Conservation (phyloP, 2,888 invertebrate species). For the Andrena praecox region DNA sequence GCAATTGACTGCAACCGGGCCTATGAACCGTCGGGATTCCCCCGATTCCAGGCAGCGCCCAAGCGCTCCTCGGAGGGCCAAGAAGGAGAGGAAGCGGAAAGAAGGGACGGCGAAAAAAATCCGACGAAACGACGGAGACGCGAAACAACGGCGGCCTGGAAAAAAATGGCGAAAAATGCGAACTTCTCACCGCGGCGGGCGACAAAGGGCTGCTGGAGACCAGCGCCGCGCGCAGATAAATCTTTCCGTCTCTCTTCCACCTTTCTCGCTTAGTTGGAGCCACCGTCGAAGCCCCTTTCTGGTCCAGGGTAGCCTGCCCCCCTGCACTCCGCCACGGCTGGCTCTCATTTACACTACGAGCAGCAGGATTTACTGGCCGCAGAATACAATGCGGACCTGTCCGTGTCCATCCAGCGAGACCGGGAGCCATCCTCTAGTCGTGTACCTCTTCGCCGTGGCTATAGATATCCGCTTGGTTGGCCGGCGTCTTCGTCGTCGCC, state of each 20-base stretch:
- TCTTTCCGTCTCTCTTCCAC: slow-evolving; percentile 71
- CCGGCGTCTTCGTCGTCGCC: slow-evolving; percentile 60
- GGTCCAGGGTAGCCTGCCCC: slow-evolving; percentile 47
- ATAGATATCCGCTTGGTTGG: slow-evolving; percentile 74
- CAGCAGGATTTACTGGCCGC: slow-evolving; percentile 83
- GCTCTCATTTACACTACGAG: slow-evolving; percentile 84
- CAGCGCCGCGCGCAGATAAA: slow-evolving; percentile 76
- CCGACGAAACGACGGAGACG: slow-evolving; percentile 27
- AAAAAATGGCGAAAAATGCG: slow-evolving; percentile 83
- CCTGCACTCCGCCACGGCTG: slow-evolving; percentile 47
- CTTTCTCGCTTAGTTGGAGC: slow-evolving; percentile 46
- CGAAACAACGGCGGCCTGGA: slow-evolving; percentile 54
- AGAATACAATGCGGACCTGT: slow-evolving; percentile 85
- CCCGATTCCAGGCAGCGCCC: slow-evolving; percentile 1
- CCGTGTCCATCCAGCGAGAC: slow-evolving; percentile 83
- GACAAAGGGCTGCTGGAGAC: slow-evolving; percentile 80
- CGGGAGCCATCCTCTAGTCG: slow-evolving; percentile 76
- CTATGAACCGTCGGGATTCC: background rate
- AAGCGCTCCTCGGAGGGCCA: background rate
- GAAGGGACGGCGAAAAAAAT: slow-evolving; percentile 35
- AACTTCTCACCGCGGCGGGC: slow-evolving; percentile 83
- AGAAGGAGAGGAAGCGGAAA: background rate
- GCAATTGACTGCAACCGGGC: background rate
- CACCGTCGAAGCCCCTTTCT: slow-evolving; percentile 59
- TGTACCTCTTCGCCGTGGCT: slow-evolving; percentile 78